A percentile compares a stretch with the other conserved stretches of the same genome.
Evolutionary conservation across 2,888 invertebrate species (phyloP).

Genomic region (Erebia aethiops): DNA sequence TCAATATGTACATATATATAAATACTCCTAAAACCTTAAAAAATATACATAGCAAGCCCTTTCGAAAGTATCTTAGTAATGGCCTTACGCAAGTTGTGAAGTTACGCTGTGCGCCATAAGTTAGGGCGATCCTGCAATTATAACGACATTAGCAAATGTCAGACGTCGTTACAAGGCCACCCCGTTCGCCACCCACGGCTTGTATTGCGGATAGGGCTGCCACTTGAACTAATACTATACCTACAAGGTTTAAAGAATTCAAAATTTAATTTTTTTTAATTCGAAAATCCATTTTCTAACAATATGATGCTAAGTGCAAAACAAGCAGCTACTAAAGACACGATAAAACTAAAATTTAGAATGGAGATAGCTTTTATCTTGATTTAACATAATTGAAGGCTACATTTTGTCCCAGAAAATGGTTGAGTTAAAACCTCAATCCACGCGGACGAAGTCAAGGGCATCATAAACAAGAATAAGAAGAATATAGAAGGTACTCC

Average conservation of each 20-base stretch:
- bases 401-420: too few species aligned
- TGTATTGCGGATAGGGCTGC: conserved; percentile 17
- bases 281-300: too few species aligned
- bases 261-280: too few species aligned
- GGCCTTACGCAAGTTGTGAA: not conserved
- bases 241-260: not conserved
- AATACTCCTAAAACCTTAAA: not conserved
- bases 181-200: conserved; percentile 38
- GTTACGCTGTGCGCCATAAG: conserved; percentile 10
- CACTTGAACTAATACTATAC: not conserved
- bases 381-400: too few species aligned
- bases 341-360: too few species aligned
- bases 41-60: not conserved
- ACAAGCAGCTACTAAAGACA: too few species aligned
- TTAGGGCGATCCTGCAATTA: conserved; percentile 33
- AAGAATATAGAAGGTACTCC: too few species aligned
- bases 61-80: not conserved
- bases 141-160: conserved; percentile 40
- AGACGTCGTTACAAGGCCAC: conserved; percentile 38
- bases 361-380: too few species aligned
- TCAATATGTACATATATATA: not conserved
- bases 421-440: too few species aligned
- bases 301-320: too few species aligned
- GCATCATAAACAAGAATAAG: too few species aligned
- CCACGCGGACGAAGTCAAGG: too few species aligned